Evolutionary conservation across 1,140 invertebrate species (phyloP).

Genomic region (Lepidurus packardi): DNA sequence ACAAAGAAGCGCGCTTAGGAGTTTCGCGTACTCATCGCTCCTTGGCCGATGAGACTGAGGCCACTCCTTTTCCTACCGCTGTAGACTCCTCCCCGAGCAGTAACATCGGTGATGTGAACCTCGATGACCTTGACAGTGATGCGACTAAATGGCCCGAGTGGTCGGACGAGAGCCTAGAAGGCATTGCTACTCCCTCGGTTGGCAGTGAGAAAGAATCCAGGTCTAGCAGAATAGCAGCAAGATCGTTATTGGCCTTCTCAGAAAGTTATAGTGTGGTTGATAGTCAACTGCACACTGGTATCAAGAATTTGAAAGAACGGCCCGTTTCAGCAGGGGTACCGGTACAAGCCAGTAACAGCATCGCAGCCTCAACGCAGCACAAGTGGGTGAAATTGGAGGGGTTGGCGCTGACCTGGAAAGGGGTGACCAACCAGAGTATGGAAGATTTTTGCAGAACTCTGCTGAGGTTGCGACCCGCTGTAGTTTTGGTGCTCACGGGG

Average conservation of each 20-base stretch:
- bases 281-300: neutral
- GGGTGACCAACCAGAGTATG: neutral
- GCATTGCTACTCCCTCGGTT: neutral
- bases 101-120: neutral
- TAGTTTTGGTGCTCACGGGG: neutral
- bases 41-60: neutral
- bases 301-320: neutral
- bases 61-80: slow-evolving; percentile 1
- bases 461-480: neutral
- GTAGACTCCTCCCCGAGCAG: neutral
- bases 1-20: slow-evolving; percentile 27
- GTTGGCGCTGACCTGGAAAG: neutral
- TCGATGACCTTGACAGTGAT: neutral
- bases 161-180: neutral
- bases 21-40: neutral
- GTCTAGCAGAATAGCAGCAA: neutral
- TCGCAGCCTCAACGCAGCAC: neutral
- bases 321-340: neutral
- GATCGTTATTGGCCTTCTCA: neutral
- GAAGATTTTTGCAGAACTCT: neutral
- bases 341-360: neutral
- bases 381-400: slow-evolving; percentile 1
- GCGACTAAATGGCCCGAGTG: slow-evolving; percentile 16
- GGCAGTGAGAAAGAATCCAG: neutral
- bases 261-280: neutral